These are phyloP conservation scores for Eupleurogrammus muticus DNA, from an alignment of 2,797 vertebrate species.

Conservation along the genomic window DNA sequence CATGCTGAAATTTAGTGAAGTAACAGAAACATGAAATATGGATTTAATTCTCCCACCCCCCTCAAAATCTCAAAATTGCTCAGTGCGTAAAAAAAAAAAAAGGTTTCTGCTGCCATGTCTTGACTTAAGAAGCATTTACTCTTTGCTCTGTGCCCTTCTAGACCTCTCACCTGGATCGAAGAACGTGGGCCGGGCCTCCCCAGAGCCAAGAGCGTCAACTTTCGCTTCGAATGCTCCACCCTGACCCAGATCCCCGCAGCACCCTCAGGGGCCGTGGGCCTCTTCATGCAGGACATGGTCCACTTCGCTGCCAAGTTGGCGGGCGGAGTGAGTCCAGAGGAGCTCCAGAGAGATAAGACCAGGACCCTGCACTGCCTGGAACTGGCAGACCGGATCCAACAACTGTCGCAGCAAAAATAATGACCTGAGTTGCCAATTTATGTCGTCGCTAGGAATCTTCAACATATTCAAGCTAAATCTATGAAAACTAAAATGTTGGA, in stretches of 20 bases:
- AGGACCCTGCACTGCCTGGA: conserved; percentile 89
- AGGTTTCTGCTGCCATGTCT: too few species aligned
- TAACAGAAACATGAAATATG: too few species aligned
- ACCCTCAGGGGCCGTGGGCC: conserved; percentile 81
- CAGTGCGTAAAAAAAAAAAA: too few species aligned
- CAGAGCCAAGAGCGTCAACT: conserved; percentile 87
- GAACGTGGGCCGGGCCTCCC: conserved; percentile 88
- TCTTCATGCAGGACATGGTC: conserved; percentile 94
- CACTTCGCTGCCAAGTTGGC: conserved; percentile 89
- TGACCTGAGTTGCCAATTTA: too few species aligned
- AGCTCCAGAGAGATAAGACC: conserved; percentile 84
- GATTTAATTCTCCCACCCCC: too few species aligned
- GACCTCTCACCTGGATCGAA: conserved; percentile 92
- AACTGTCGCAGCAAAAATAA: conserved; percentile 68
- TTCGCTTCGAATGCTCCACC: conserved; percentile 86
- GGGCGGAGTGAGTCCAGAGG: conserved; percentile 82
- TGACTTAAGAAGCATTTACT: not conserved
- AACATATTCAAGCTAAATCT: too few species aligned
- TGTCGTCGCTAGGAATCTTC: too few species aligned
- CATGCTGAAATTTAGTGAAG: too few species aligned
- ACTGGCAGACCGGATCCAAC: conserved; percentile 87
- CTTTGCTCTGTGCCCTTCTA: conserved; percentile 48
- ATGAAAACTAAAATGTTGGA: too few species aligned
- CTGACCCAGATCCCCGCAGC: conserved; percentile 86
- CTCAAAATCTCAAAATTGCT: too few species aligned